Conservation (phyloP, 2,888 invertebrate genomes). For the Chalcis sispes region DNA sequence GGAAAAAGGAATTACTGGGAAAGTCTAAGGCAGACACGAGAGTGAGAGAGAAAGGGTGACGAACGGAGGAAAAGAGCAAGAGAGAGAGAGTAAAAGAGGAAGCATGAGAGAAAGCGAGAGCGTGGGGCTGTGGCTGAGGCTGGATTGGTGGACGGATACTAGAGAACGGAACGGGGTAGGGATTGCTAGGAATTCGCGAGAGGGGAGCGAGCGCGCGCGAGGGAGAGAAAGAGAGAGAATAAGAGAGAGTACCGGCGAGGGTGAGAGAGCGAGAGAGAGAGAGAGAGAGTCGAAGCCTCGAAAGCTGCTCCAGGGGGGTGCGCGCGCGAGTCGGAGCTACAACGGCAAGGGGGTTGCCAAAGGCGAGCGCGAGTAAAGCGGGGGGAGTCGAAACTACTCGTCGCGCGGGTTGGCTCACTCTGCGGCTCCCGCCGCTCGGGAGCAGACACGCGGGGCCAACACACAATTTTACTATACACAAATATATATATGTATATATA, state of each 20-base stretch:
- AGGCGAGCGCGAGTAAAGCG: not conserved
- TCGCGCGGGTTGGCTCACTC: slow-evolving; percentile 73
- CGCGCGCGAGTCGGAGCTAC: too few relatives aligned
- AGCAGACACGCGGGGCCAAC: slow-evolving; percentile 76
- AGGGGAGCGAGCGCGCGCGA: slow-evolving; percentile 54
- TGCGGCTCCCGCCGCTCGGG: slow-evolving; percentile 77
- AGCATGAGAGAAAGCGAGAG: slow-evolving; percentile 56
- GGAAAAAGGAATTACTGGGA: slow-evolving; percentile 48
- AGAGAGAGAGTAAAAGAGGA: slow-evolving; percentile 41
- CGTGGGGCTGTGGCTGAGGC: slow-evolving; percentile 68
- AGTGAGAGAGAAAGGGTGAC: slow-evolving; percentile 17
- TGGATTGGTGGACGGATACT: slow-evolving; percentile 59
- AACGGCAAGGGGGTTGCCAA: too few relatives aligned
- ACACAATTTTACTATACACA: not conserved
- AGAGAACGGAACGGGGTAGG: slow-evolving; percentile 20
- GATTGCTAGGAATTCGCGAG: not conserved
- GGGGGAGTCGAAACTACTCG: slow-evolving; percentile 42
- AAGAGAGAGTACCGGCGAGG: slow-evolving; percentile 15
- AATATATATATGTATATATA: slow-evolving; percentile 10
- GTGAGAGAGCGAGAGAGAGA: slow-evolving; percentile 47
- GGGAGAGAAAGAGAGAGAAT: slow-evolving; percentile 27
- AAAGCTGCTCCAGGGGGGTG: slow-evolving; percentile 55
- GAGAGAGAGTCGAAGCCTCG: slow-evolving; percentile 44
- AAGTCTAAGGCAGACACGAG: slow-evolving; percentile 37
- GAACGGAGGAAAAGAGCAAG: not conserved